Percentiles rank a stretch among this genome's conserved stretches.
Evolutionary conservation across 2,888 invertebrate species (phyloP).

Genomic region (Halictus ligatus): DNA sequence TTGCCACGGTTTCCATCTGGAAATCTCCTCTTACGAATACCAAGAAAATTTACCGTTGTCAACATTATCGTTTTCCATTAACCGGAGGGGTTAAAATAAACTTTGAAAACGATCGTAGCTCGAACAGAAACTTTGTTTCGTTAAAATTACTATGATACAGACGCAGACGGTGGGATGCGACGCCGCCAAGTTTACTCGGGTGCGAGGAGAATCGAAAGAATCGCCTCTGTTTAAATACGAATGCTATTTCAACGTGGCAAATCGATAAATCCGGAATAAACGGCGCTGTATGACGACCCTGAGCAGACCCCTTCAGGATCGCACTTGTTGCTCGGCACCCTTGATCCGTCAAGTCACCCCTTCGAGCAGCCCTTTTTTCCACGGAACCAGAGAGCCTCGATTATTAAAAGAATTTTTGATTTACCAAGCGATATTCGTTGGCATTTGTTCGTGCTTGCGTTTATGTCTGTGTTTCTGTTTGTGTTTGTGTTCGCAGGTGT

Average conservation of each 20-base stretch:
- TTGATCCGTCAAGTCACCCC: slow-evolving; percentile 69
- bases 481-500: slow-evolving; percentile 5
- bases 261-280: slow-evolving; percentile 71
- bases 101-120: background rate
- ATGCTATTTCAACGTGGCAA: slow-evolving; percentile 48
- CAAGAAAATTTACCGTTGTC: background rate
- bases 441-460: slow-evolving; percentile 21
- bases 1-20: background rate
- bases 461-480: slow-evolving; percentile 24
- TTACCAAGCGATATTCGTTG: slow-evolving; percentile 73
- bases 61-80: background rate
- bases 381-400: slow-evolving; percentile 50
- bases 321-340: slow-evolving; percentile 82
- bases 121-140: background rate
- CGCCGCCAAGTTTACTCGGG: background rate
- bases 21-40: background rate
- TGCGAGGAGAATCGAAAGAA: background rate
- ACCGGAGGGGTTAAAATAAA: background rate
- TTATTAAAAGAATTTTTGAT: slow-evolving; percentile 73
- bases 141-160: background rate
- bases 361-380: slow-evolving; percentile 65
- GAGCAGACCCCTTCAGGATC: slow-evolving; percentile 76
- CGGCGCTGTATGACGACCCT: slow-evolving; percentile 56
- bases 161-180: background rate
- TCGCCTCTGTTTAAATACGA: slow-evolving; percentile 50